Percentiles rank a stretch among this genome's conserved stretches.
Conservation (phyloP, 2,797 vertebrate genomes). For the Bufotes viridis region DNA sequence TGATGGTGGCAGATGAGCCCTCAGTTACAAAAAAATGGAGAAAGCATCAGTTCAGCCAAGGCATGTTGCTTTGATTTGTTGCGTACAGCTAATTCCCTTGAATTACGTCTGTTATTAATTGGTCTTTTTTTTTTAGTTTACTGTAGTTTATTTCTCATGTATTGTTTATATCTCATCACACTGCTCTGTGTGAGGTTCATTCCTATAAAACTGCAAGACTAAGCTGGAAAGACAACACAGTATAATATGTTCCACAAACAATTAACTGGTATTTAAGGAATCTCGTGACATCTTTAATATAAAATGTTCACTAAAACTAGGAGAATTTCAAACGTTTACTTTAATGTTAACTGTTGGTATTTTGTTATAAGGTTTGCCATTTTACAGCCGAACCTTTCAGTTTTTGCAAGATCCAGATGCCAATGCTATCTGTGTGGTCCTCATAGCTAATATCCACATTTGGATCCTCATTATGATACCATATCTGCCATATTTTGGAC, state of each 20-base stretch:
- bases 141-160: neutral
- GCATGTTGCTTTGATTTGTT: neutral
- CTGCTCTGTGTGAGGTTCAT: neutral
- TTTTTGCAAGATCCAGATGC: too few species aligned
- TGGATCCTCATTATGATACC: too few species aligned
- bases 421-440: too few species aligned
- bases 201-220: neutral
- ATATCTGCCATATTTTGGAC: too few species aligned
- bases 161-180: neutral
- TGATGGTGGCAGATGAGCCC: neutral
- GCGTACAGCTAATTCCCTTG: neutral
- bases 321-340: neutral
- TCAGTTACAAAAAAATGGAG: neutral
- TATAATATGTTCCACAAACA: neutral
- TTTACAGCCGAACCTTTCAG: too few species aligned
- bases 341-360: neutral
- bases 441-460: too few species aligned
- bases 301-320: neutral
- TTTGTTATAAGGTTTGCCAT: neutral
- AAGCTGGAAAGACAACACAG: neutral
- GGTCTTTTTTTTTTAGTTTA: neutral
- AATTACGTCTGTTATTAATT: neutral
- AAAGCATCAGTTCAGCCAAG: neutral
- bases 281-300: neutral
- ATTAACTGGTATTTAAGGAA: neutral